phyloP scores from a whole-genome alignment of 1,140 invertebrate species.

The Ooceraea biroi region DNA sequence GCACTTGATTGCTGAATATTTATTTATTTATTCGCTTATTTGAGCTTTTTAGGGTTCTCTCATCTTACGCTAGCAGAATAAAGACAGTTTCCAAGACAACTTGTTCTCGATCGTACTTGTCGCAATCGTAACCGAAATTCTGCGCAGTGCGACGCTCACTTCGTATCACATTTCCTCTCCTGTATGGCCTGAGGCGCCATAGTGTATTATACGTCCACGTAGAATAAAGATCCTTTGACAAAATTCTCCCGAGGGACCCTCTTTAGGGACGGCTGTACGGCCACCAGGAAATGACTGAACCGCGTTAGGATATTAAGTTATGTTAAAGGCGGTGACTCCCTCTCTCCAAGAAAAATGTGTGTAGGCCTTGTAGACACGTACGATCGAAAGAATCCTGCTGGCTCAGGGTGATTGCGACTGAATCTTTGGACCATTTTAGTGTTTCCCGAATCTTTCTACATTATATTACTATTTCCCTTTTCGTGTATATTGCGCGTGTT shows the following conservation, averaged over 20 bases:
- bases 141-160: slow-evolving; percentile 73
- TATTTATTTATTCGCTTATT: background rate
- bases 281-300: slow-evolving; percentile 86
- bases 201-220: slow-evolving; percentile 84
- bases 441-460: background rate
- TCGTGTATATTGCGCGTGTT: no score
- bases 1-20: slow-evolving; percentile 22
- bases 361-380: slow-evolving; percentile 37
- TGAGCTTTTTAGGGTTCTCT: background rate
- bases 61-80: background rate
- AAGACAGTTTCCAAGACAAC: slow-evolving; percentile 33
- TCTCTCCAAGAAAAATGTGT: slow-evolving; percentile 76
- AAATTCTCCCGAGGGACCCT: slow-evolving; percentile 85
- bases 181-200: slow-evolving; percentile 76
- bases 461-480: no score
- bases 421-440: slow-evolving; percentile 39
- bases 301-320: slow-evolving; percentile 86
- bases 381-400: slow-evolving; percentile 56
- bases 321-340: slow-evolving; percentile 75
- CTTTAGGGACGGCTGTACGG: slow-evolving; percentile 82
- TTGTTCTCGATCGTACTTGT: slow-evolving; percentile 52
- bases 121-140: slow-evolving; percentile 77
- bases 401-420: slow-evolving; percentile 58
- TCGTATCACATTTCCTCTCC: slow-evolving; percentile 81
- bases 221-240: slow-evolving; percentile 87